Percentiles rank a stretch among this genome's conserved stretches.
phyloP scores from a whole-genome alignment of 92 coral and sea anemone genomes.

The Phenganax subtilis region DNA sequence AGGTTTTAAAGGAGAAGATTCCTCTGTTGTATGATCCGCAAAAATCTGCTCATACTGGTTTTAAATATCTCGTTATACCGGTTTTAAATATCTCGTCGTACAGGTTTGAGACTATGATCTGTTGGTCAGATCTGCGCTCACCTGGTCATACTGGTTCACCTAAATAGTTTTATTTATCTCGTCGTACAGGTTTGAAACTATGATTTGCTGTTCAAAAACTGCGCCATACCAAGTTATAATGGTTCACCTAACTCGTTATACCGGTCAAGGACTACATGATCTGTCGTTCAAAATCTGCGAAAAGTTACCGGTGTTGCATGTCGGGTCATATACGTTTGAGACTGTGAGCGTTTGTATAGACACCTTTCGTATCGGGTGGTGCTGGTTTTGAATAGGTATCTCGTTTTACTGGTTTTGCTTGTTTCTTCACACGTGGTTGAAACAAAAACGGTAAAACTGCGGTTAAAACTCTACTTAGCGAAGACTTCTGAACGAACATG shows the following conservation, averaged over 20 bases:
- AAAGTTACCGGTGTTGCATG: neutral
- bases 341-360: too few species aligned
- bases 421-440: neutral
- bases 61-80: conserved; percentile 13
- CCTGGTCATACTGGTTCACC: neutral
- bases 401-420: neutral
- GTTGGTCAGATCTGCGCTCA: neutral
- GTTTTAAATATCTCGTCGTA: neutral
- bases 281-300: too few species aligned
- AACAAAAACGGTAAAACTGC: too few species aligned
- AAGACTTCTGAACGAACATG: too few species aligned
- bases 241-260: neutral
- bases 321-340: neutral
- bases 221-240: too few species aligned
- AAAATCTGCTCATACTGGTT: neutral
- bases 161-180: neutral
- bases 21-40: neutral
- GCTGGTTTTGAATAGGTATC: neutral
- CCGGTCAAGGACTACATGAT: neutral
- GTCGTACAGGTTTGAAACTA: neutral
- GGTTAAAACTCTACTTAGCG: too few species aligned
- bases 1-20: conserved; percentile 27
- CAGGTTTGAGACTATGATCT: conserved; percentile 1
- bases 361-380: neutral
- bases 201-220: too few species aligned